Percentiles rank a stretch among this genome's conserved stretches.
Evolutionary conservation across 2,888 invertebrate genomes (phyloP).

Genomic region (Rhingia rostrata): DNA sequence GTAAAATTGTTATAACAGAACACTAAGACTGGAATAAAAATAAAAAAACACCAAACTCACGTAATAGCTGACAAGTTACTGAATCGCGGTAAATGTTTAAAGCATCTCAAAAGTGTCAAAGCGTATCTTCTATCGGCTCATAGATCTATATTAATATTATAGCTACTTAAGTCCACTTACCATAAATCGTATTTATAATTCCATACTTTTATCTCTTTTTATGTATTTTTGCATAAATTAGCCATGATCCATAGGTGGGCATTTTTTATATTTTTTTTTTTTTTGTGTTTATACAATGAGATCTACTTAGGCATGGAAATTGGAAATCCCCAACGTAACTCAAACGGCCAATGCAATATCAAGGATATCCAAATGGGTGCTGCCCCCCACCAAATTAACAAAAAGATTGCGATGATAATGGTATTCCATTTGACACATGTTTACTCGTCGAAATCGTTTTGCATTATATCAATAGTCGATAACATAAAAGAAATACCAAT

Average conservation of each 20-base stretch:
- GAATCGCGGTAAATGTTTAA: slow-evolving; percentile 4
- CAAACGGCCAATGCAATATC: slow-evolving; percentile 24
- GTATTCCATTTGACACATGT: slow-evolving; percentile 46
- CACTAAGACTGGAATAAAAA: not conserved
- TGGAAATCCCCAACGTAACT: slow-evolving; percentile 55
- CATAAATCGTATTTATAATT: slow-evolving; percentile 51
- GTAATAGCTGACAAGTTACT: slow-evolving; percentile 52
- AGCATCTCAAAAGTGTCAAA: too few species aligned
- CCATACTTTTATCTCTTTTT: slow-evolving; percentile 55
- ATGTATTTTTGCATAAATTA: slow-evolving; percentile 61
- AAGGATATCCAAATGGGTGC: slow-evolving; percentile 44
- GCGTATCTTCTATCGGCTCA: slow-evolving; percentile 2
- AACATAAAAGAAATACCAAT: slow-evolving; percentile 28
- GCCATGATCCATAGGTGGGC: slow-evolving; percentile 14
- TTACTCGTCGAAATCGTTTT: slow-evolving; percentile 37
- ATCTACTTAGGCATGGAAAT: slow-evolving; percentile 55
- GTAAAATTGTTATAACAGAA: not conserved
- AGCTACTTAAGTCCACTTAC: slow-evolving; percentile 24
- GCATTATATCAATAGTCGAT: slow-evolving; percentile 38
- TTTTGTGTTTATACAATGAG: slow-evolving; percentile 44
- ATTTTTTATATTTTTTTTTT: slow-evolving; percentile 23
- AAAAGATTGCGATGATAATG: slow-evolving; percentile 22
- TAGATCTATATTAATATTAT: slow-evolving; percentile 39
- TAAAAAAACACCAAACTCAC: slow-evolving; percentile 34
- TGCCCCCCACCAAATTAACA: slow-evolving; percentile 12